Evolutionary conservation across 2,113 vertebrate genomes (phyloP), one percentile per base, ranked within the genome.

Genomic region (Siniperca chuatsi): DNA sequence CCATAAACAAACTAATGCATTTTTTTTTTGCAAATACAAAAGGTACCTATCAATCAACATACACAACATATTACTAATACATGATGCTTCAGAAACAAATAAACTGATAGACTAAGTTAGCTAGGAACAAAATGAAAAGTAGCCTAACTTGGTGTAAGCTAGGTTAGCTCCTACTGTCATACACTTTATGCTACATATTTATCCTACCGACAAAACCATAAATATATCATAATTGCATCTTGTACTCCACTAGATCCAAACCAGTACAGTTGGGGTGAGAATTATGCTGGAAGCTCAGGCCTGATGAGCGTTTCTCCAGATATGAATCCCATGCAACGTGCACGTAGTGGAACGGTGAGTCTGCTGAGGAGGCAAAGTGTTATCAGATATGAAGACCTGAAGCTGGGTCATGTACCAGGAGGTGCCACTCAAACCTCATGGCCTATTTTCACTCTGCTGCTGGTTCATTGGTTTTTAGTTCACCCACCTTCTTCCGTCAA

Each of bases 191-290:
- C 35, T 37, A 37, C 35, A 37, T 37, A 37, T 37, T 37, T 37
- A 37, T 37, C 35, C 5, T 37, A 4, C 35, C 35, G 2, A 37
- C 35, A 2, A 37, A 37, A 4, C 4, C 7, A 50, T 20, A 23
- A 29, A 13, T 23, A 8, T 54, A 11, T 46, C 4, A n/a, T 57
- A 65, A 46, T 23, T 60, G 16, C 42, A n/a, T 77, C 21, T 55
- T 52, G 1, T 25, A 40, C 21, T 69, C 46, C 6, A 78, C n/a
- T 50, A 99, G 98, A 99, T 95, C 98, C 98, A 13, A 98, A 99
- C 92, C 97, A 98, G 95, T 99, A 99, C 87, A 99, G 98, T 67
- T 99, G 98, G 98, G 98, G 97, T 21, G 98, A 99, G 89, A 99
- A 99, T 85, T 99, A 99, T 0, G 98, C 98, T 0, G 97, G 98